phyloP scores from a whole-genome alignment of 2,888 invertebrate genomes.

The Lycaena phlaeas region DNA sequence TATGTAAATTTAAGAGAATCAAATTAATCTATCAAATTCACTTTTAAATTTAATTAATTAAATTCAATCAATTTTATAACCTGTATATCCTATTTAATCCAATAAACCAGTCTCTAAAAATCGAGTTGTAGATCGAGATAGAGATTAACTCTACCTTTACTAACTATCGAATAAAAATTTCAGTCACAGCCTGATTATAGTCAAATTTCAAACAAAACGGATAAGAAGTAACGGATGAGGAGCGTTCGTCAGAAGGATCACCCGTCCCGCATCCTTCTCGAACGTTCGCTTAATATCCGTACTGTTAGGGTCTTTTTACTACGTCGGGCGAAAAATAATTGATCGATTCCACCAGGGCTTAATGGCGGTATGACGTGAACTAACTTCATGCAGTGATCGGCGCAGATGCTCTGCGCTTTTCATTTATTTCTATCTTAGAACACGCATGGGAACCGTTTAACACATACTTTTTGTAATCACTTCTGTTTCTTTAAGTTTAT shows the following conservation, averaged over 20 bases:
- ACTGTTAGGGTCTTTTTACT: constrained; percentile 52
- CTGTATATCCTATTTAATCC: too few relatives aligned
- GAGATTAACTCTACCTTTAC: too few relatives aligned
- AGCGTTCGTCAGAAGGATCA: constrained; percentile 49
- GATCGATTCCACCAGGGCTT: constrained; percentile 54
- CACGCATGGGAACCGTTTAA: constrained; percentile 5
- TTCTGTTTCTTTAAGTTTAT: too few relatives aligned
- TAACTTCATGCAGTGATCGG: constrained; percentile 23
- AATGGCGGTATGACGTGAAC: constrained; percentile 51
- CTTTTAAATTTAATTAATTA: too few relatives aligned
- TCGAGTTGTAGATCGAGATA: too few relatives aligned
- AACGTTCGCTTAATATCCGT: constrained; percentile 60
- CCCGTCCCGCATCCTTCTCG: constrained; percentile 27
- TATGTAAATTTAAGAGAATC: too few relatives aligned
- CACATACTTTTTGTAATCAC: too few relatives aligned
- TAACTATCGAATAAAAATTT: too few relatives aligned
- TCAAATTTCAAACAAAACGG: constrained; percentile 17
- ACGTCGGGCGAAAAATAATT: constrained; percentile 60
- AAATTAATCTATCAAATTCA: too few relatives aligned
- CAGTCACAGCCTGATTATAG: not conserved
- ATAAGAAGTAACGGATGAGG: constrained; percentile 46
- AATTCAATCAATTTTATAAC: too few relatives aligned
- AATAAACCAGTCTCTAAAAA: too few relatives aligned
- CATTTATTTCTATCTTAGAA: constrained; percentile 9
- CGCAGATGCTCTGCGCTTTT: constrained; percentile 10